A percentile compares a stretch with the other conserved stretches of the same genome.
phyloP scores from a whole-genome alignment of 2,888 invertebrate species.

The Exephanes ischioxanthus region DNA sequence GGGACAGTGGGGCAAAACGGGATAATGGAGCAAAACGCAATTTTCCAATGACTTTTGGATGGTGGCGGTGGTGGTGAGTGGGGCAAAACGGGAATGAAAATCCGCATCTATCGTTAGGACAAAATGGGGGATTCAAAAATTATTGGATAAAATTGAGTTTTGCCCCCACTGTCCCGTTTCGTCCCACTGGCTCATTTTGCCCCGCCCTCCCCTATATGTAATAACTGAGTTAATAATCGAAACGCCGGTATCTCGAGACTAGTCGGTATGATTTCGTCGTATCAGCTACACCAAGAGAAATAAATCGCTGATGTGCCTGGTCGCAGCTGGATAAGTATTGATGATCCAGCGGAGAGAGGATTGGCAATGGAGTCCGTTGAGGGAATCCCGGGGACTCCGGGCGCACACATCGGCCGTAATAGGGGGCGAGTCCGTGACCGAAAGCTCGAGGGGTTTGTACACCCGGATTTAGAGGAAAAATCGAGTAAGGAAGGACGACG shows the following conservation, averaged over 20 bases:
- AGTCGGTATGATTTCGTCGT: slow-evolving; percentile 15
- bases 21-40: too few species aligned
- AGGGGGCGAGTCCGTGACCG: slow-evolving; percentile 58
- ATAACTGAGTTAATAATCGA: slow-evolving; percentile 17
- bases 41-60: too few species aligned
- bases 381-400: slow-evolving; percentile 38
- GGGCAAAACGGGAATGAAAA: too few species aligned
- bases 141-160: too few species aligned
- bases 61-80: too few species aligned
- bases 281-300: slow-evolving; percentile 43
- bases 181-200: too few species aligned
- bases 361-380: slow-evolving; percentile 48
- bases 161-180: too few species aligned
- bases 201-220: background rate
- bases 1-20: too few species aligned
- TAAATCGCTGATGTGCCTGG: slow-evolving; percentile 51
- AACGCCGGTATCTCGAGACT: background rate
- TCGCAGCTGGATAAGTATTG: slow-evolving; percentile 41
- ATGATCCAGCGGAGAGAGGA: slow-evolving; percentile 29
- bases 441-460: slow-evolving; percentile 30
- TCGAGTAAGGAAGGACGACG: slow-evolving; percentile 42
- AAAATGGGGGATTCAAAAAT: too few species aligned
- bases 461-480: slow-evolving; percentile 39
- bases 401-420: slow-evolving; percentile 48
- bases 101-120: too few species aligned